Evolutionary conservation across 1,140 invertebrate genomes (phyloP).

Genomic region (Zeugodacus cucurbitae): DNA sequence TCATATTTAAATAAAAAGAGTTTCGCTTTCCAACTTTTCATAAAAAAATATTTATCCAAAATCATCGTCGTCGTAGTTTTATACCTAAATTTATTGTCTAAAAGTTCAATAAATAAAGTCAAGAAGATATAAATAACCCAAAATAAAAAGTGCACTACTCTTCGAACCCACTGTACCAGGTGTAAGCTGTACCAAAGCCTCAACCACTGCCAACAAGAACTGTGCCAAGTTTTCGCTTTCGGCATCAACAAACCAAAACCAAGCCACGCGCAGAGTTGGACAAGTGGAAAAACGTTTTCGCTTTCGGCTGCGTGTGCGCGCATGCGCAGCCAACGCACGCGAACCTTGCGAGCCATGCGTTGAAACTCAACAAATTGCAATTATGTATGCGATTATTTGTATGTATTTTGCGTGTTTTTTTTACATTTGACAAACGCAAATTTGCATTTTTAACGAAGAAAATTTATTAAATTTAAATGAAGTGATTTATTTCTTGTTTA

Average conservation of each 20-base stretch:
- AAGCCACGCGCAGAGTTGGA: neutral
- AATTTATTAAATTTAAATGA: neutral
- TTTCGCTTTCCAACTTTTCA: no score
- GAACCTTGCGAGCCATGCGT: neutral
- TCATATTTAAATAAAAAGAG: no score
- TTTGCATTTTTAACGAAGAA: neutral
- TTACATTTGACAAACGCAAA: no score
- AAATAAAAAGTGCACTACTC: neutral
- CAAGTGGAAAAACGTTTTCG: constrained; percentile 25
- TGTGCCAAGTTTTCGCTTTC: neutral
- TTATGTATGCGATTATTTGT: neutral
- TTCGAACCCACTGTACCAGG: neutral
- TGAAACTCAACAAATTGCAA: neutral
- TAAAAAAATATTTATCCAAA: no score
- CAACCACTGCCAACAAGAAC: neutral
- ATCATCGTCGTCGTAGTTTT: no score
- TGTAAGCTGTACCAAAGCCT: neutral
- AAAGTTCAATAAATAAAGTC: no score
- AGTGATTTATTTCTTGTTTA: neutral
- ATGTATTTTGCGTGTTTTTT: no score
- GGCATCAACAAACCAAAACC: neutral
- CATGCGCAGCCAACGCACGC: neutral
- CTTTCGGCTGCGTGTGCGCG: neutral
- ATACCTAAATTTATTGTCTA: no score
- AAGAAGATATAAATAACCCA: no score